phyloP scores from a whole-genome alignment of 2,113 vertebrate genomes.

The Circaetus gallicus region DNA sequence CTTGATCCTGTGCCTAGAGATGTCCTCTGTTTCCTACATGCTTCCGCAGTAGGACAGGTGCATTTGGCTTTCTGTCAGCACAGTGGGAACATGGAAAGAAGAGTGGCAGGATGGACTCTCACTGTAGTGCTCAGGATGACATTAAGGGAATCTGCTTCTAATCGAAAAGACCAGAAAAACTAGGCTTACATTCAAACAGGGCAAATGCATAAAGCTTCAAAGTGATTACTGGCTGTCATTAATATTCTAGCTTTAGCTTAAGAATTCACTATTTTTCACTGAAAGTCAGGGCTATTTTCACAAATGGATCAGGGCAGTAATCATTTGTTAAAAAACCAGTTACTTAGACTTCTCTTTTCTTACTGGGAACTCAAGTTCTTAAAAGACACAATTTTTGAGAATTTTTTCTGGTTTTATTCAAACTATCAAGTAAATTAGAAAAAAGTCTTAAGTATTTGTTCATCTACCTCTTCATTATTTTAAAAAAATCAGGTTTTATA shows the following conservation, averaged over 20 bases:
- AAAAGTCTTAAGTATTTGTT: background rate
- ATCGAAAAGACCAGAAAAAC: background rate
- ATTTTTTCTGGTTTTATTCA: background rate
- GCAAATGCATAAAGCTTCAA: background rate
- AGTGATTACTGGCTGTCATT: background rate
- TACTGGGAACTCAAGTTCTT: background rate
- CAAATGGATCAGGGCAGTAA: background rate
- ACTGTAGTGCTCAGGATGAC: background rate
- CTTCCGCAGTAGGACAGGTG: background rate
- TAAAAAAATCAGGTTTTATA: background rate
- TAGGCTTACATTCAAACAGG: background rate
- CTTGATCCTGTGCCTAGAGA: background rate
- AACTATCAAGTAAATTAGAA: background rate
- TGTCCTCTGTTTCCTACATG: background rate
- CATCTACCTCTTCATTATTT: background rate
- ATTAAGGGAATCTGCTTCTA: background rate
- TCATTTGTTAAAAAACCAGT: rapidly evolving
- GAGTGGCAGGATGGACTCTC: background rate
- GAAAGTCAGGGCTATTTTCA: background rate
- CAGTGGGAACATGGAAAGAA: background rate
- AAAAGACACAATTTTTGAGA: background rate
- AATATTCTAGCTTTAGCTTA: background rate
- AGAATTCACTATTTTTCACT: background rate
- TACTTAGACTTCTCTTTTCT: background rate
- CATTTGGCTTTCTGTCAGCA: background rate